Percentiles rank a stretch among this genome's conserved stretches.
Conservation (phyloP, 2,888 invertebrate genomes). For the Biston stratarius region DNA sequence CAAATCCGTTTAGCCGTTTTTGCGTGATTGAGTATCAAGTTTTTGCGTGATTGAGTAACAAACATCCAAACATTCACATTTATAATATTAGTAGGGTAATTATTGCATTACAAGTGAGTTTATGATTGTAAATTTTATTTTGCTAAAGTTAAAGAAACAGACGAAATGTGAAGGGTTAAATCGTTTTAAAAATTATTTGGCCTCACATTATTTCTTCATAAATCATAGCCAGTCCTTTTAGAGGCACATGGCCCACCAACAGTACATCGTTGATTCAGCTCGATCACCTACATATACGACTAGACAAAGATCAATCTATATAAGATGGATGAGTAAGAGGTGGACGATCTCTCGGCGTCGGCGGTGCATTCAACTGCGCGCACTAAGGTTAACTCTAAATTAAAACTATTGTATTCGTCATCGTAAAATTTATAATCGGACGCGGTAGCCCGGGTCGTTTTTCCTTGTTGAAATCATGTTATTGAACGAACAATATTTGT, state of each 20-base stretch:
- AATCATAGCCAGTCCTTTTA: constrained; percentile 11
- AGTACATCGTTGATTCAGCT: constrained; percentile 13
- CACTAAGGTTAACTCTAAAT: constrained; percentile 59
- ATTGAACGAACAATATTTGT: too few relatives aligned
- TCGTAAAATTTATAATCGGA: not conserved
- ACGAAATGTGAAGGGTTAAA: too few relatives aligned
- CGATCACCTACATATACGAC: constrained; percentile 10
- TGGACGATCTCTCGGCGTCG: constrained; percentile 38
- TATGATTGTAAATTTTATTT: too few relatives aligned
- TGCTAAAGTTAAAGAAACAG: too few relatives aligned
- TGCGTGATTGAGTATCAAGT: too few relatives aligned
- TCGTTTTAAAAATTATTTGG: too few relatives aligned
- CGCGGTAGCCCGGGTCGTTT: too few relatives aligned
- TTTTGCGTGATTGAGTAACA: too few relatives aligned
- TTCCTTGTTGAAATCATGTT: constrained; percentile 7
- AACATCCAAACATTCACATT: too few relatives aligned
- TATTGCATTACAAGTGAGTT: too few relatives aligned
- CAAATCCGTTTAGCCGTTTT: too few relatives aligned
- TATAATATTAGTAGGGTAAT: too few relatives aligned
- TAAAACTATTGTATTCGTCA: constrained; percentile 50
- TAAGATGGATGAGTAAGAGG: constrained; percentile 55
- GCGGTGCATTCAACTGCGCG: constrained; percentile 38
- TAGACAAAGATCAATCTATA: constrained; percentile 48
- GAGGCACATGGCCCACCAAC: constrained; percentile 5
- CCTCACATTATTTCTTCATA: not conserved